Conservation (phyloP, 2,888 invertebrate genomes). For the Epirrhoe tristata region DNA sequence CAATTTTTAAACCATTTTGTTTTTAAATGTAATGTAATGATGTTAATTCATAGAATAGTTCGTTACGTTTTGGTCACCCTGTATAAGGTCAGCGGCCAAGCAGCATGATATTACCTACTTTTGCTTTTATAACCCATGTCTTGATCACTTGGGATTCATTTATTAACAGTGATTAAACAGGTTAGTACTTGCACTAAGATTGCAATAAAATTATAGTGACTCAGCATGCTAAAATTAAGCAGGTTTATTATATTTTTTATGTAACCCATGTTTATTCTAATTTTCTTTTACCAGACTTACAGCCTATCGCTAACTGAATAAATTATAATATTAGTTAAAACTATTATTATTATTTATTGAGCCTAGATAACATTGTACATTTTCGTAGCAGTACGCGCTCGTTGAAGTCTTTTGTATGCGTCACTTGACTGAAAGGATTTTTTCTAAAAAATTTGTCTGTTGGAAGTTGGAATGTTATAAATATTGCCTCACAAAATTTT, state of each 20-base stretch:
- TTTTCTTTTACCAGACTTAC: background rate
- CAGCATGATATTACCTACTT: background rate
- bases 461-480: no score
- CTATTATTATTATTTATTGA: no score
- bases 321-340: background rate
- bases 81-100: background rate
- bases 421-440: constrained; percentile 1
- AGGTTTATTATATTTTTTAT: background rate
- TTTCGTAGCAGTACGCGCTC: constrained; percentile 27
- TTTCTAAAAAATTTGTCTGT: background rate
- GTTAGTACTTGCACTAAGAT: background rate
- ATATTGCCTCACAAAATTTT: background rate
- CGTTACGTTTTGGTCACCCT: background rate
- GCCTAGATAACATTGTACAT: constrained; percentile 1
- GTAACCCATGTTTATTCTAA: background rate
- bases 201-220: background rate
- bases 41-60: background rate
- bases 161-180: background rate
- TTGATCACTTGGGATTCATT: constrained; percentile 18
- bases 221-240: background rate
- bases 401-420: constrained; percentile 39
- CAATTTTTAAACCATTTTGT: background rate
- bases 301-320: background rate
- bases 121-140: constrained; percentile 14
- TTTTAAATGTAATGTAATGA: background rate